phyloP scores from a whole-genome alignment of 2,113 vertebrate species.

The Danio rerio region DNA sequence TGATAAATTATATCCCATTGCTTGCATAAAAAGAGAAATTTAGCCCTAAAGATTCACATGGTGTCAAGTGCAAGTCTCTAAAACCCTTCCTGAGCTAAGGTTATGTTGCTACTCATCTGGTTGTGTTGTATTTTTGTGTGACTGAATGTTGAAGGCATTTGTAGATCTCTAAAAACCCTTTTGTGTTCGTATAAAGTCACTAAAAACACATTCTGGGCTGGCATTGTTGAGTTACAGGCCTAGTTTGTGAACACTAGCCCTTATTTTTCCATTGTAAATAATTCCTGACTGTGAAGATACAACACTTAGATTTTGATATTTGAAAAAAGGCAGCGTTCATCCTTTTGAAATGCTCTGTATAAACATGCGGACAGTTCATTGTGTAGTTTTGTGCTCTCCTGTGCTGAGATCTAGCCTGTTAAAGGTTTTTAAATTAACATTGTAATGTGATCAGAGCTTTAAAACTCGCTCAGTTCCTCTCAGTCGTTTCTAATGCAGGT shows the following conservation, averaged over 20 bases:
- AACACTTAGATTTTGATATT: not conserved
- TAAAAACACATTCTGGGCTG: not conserved
- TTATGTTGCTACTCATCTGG: not conserved
- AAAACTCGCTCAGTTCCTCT: not conserved
- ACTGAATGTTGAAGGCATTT: not conserved
- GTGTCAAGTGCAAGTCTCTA: no score
- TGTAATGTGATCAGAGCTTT: conserved; percentile 15
- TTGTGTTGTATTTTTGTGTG: not conserved
- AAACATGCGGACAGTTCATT: not conserved
- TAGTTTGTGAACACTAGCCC: not conserved
- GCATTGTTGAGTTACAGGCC: not conserved
- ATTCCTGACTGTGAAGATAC: not conserved
- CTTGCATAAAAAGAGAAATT: no score
- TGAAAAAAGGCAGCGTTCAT: not conserved
- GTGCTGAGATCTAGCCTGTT: not conserved
- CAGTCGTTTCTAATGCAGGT: not conserved
- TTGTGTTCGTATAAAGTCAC: not conserved
- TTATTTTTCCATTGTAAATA: conserved; percentile 5
- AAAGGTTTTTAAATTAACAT: conserved; percentile 1
- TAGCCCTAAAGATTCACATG: no score
- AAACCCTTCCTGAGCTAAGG: not conserved
- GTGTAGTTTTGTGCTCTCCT: not conserved
- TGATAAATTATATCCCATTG: not conserved
- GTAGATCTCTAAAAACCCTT: not conserved
- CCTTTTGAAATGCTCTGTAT: not conserved